phyloP scores from a whole-genome alignment of 2,888 invertebrate species.

The Pseudanteris insignis region DNA sequence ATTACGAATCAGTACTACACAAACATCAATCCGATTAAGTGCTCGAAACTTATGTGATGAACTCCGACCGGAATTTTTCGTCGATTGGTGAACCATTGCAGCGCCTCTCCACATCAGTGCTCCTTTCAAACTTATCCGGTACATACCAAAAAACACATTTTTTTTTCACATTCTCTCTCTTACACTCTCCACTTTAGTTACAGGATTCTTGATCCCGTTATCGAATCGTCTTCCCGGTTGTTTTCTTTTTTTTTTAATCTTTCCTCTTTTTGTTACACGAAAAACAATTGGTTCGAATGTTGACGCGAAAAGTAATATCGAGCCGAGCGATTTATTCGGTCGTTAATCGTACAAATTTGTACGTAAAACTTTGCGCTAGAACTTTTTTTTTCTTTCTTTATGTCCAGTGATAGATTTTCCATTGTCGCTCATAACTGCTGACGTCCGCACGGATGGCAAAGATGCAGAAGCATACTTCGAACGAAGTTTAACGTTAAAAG shows the following conservation, averaged over 20 bases:
- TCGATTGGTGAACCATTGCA: too few relatives aligned
- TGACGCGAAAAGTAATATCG: not conserved
- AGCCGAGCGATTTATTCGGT: not conserved
- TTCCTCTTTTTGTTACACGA: too few relatives aligned
- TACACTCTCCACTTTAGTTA: too few relatives aligned
- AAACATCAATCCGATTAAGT: constrained; percentile 20
- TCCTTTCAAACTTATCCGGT: too few relatives aligned
- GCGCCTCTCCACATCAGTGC: too few relatives aligned
- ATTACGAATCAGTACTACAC: constrained; percentile 23
- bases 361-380: not conserved
- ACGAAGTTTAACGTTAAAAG: not conserved
- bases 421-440: constrained; percentile 1
- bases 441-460: not conserved
- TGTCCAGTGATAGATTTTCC: constrained; percentile 9
- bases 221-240: too few relatives aligned
- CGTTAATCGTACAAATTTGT: constrained; percentile 6
- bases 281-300: too few relatives aligned
- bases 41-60: constrained; percentile 17
- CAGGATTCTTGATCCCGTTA: too few relatives aligned
- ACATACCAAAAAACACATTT: too few relatives aligned
- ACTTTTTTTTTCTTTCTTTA: too few relatives aligned
- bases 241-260: too few relatives aligned
- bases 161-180: too few relatives aligned
- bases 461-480: constrained; percentile 1
- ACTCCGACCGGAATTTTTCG: not conserved